Evolutionary conservation across 2,888 invertebrate species (phyloP).

Genomic region (Chironomus riparius): DNA sequence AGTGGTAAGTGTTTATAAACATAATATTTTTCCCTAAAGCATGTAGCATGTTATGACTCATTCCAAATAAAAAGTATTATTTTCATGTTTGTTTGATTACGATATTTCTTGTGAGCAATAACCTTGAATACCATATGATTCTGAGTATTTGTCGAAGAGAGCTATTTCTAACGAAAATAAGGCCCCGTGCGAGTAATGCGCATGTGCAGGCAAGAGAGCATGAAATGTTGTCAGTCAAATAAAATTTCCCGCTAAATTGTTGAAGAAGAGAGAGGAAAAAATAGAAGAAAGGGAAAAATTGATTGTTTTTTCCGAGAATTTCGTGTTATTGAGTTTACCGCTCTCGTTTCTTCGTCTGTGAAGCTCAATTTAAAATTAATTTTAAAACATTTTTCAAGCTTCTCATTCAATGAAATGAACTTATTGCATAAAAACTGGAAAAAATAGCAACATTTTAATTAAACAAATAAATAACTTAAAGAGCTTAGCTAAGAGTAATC

Average conservation of each 20-base stretch:
- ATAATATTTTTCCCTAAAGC: too few relatives aligned
- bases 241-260: not conserved
- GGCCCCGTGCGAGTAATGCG: not conserved
- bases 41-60: too few relatives aligned
- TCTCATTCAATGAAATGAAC: not conserved
- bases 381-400: not conserved
- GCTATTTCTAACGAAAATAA: not conserved
- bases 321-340: not conserved
- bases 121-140: not conserved
- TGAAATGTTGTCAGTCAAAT: not conserved
- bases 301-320: not conserved
- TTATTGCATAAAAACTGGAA: not conserved
- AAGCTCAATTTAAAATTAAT: not conserved
- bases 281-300: not conserved
- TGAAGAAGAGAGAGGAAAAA: not conserved
- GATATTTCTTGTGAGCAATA: too few relatives aligned
- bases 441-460: too few relatives aligned
- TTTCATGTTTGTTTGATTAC: too few relatives aligned
- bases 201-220: not conserved
- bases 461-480: too few relatives aligned
- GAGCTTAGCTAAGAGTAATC: too few relatives aligned
- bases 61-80: too few relatives aligned
- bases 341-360: not conserved
- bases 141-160: not conserved
- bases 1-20: constrained; percentile 53